phyloP scores from a whole-genome alignment of 2,797 vertebrate species.

The Cossypha caffra region DNA sequence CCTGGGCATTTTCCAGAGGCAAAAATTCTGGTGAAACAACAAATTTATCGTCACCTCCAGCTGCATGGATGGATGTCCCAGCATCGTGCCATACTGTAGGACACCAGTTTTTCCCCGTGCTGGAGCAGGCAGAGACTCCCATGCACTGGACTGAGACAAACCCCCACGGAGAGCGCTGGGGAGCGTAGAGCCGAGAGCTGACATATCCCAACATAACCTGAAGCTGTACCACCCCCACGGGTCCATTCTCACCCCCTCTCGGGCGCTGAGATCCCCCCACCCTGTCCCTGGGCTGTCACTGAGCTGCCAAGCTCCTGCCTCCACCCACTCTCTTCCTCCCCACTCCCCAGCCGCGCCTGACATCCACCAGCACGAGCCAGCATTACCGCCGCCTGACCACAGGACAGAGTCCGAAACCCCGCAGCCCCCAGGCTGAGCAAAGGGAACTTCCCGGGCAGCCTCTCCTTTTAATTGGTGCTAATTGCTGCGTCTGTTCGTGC shows the following conservation, averaged over 20 bases:
- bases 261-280: not conserved
- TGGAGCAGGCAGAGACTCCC: not conserved
- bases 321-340: not conserved
- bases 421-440: not conserved
- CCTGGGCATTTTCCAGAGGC: not conserved
- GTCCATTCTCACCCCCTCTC: not conserved
- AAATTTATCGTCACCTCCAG: not conserved
- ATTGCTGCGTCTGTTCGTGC: slow-evolving; percentile 70
- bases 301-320: not conserved
- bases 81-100: accelerated
- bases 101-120: not conserved
- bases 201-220: not conserved
- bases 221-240: not conserved
- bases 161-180: not conserved
- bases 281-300: not conserved
- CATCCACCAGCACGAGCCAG: not conserved
- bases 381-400: not conserved
- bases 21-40: not conserved
- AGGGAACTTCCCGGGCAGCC: slow-evolving; percentile 49
- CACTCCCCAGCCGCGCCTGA: not conserved
- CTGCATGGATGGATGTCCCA: not conserved
- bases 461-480: slow-evolving; percentile 75
- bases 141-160: not conserved
- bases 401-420: not conserved
- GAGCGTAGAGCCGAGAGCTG: not conserved